Evolutionary conservation across 2,888 invertebrate species (phyloP), one percentile per base, ranked within the genome.

Genomic region (Phalangium opilio): DNA sequence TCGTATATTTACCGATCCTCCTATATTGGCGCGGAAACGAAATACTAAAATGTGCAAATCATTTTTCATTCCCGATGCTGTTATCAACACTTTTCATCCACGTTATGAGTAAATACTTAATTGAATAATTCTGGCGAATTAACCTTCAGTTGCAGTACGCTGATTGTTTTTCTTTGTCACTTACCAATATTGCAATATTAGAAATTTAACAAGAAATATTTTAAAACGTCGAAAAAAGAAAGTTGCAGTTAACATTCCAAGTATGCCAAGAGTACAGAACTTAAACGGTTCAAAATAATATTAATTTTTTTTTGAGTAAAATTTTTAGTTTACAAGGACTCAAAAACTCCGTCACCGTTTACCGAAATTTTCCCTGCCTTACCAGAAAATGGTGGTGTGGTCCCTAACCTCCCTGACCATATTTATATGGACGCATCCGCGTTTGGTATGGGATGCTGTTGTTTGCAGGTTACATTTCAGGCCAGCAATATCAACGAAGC

Each of bases 341-440:
- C 71, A 56, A 82, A 89, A 60, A 96, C 96, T 1, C 75, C 78
- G 58, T 73, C 76, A 51, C 90, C 90, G 3, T 83, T 90, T 59
- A 63, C 70, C 51, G 81, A 81, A 61, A 71, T 76, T 59, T 67
- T 76, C 15, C 57, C 62, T 7, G 54, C 56, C 17, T 61, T 71
- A n/a, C 74, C 72, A 1, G 84, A 84, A 62, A 79, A 80, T 7
- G 70, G 74, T 56, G 76, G 78, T 43, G 74, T 75, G 43, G 62
- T 58, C 11, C 79, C 78, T 1, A 83, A 83, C 0, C 72, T 77
- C 60, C 83, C 84, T 0, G 85, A 95, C 70, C 86, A 90, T 62
- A 84, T 99, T 54, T 91, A 96, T 62, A 81, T 98, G 81, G 98
- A 99, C 68, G 89, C 91, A 1, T 96, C 98, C 96, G 96, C 95